These are phyloP conservation scores for Limenitis camilla DNA, from an alignment of 2,888 invertebrate genomes.

Conservation along the genomic window DNA sequence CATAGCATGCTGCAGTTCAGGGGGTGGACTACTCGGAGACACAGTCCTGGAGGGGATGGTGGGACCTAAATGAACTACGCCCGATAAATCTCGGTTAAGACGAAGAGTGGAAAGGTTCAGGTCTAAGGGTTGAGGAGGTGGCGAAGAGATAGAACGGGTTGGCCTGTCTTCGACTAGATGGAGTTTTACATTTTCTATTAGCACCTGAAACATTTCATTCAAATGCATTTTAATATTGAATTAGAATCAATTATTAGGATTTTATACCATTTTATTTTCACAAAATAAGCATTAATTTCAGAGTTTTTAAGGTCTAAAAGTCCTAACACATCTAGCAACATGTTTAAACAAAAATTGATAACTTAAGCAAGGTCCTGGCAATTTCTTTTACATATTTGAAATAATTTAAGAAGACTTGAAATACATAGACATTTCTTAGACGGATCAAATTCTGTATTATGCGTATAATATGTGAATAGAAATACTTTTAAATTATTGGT, in stretches of 20 bases:
- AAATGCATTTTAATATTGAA: not conserved
- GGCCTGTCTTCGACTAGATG: constrained; percentile 89
- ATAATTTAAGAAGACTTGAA: too few relatives aligned
- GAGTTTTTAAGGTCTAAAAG: too few relatives aligned
- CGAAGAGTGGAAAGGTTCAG: constrained; percentile 81
- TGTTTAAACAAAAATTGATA: too few relatives aligned
- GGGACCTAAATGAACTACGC: constrained; percentile 83
- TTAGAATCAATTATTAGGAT: too few relatives aligned
- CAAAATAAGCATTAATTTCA: too few relatives aligned
- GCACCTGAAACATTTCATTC: constrained; percentile 65
- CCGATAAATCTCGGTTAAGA: constrained; percentile 81
- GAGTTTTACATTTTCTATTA: constrained; percentile 82
- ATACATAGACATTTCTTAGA: too few relatives aligned
- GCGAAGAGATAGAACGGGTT: constrained; percentile 83
- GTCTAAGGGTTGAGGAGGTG: constrained; percentile 86
- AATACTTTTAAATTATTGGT: not conserved
- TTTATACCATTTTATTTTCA: too few relatives aligned
- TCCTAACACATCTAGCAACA: too few relatives aligned
- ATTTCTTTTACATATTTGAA: too few relatives aligned
- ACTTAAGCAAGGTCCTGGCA: not conserved
- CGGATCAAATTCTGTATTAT: too few relatives aligned
- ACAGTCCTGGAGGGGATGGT: constrained; percentile 40
- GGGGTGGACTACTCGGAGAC: constrained; percentile 47
- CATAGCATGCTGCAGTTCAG: constrained; percentile 64
- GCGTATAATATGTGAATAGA: too few relatives aligned